phyloP scores from a whole-genome alignment of 2,113 vertebrate genomes.

The Ceuthmochares aereus region DNA sequence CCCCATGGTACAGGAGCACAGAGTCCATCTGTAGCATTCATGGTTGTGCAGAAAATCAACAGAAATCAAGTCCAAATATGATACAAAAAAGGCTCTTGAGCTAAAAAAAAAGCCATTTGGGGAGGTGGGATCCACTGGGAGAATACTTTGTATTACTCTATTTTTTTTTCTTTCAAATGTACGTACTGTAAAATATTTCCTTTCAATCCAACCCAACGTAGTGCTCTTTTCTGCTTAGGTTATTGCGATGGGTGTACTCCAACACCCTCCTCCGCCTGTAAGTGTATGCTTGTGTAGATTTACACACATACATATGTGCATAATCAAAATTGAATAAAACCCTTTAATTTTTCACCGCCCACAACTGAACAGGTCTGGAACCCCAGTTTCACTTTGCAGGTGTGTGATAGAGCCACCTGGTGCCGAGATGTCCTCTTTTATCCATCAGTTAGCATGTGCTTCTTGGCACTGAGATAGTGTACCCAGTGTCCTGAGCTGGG shows the following conservation, averaged over 20 bases:
- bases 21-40: background rate
- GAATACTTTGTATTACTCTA: background rate
- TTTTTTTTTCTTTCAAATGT: background rate
- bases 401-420: background rate
- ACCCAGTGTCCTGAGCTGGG: background rate
- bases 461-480: background rate
- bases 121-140: background rate
- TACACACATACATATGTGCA: background rate
- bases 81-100: background rate
- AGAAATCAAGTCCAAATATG: background rate
- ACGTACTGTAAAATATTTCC: rapidly evolving
- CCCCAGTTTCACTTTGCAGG: background rate
- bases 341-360: background rate
- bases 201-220: rapidly evolving
- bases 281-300: background rate
- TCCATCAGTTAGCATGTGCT: background rate
- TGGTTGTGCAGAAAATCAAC: background rate
- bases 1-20: background rate
- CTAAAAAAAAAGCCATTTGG: background rate
- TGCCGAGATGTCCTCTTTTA: background rate
- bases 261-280: background rate
- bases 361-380: background rate
- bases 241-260: background rate
- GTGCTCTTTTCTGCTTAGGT: background rate
- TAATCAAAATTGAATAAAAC: background rate